A percentile compares a stretch with the other conserved stretches of the same genome.
phyloP scores from a whole-genome alignment of 2,797 vertebrate genomes.

The Sebastes reedi region DNA sequence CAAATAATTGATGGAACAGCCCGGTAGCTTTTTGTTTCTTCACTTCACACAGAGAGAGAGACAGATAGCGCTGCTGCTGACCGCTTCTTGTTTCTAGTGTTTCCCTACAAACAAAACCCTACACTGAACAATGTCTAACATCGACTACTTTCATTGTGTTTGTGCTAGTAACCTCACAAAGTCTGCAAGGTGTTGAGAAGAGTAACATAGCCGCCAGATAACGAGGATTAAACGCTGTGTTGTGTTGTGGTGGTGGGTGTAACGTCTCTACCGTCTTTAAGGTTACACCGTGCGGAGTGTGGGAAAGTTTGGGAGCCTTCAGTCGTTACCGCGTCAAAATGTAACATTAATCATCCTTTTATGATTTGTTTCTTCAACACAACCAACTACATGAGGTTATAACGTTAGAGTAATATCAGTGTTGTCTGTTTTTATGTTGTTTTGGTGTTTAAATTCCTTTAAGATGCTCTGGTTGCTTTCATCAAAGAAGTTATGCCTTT shows the following conservation, averaged over 20 bases:
- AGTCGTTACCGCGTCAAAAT: neutral
- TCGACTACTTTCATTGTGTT: rapidly evolving
- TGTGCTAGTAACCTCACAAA: rapidly evolving
- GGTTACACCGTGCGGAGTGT: neutral
- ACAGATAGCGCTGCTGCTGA: constrained; percentile 16
- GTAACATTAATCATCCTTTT: rapidly evolving
- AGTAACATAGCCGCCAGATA: neutral
- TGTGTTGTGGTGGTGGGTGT: constrained; percentile 29
- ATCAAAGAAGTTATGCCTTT: neutral
- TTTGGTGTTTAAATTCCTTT: neutral
- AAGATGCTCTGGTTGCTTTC: neutral
- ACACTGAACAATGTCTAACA: neutral
- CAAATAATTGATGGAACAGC: constrained; percentile 46
- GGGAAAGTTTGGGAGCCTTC: constrained; percentile 15
- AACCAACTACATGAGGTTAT: rapidly evolving
- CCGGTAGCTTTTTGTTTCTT: constrained; percentile 80
- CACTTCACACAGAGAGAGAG: constrained; percentile 59
- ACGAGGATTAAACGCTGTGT: neutral
- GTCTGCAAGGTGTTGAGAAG: neutral
- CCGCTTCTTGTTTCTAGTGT: constrained; percentile 61
- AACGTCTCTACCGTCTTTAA: neutral
- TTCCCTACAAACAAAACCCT: neutral
- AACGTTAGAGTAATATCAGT: neutral
- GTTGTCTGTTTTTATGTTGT: neutral
- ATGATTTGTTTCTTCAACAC: neutral